A percentile compares a stretch with the other conserved stretches of the same genome.
Conservation (phyloP, 2,113 vertebrate species). For the Cynoglossus semilaevis region DNA sequence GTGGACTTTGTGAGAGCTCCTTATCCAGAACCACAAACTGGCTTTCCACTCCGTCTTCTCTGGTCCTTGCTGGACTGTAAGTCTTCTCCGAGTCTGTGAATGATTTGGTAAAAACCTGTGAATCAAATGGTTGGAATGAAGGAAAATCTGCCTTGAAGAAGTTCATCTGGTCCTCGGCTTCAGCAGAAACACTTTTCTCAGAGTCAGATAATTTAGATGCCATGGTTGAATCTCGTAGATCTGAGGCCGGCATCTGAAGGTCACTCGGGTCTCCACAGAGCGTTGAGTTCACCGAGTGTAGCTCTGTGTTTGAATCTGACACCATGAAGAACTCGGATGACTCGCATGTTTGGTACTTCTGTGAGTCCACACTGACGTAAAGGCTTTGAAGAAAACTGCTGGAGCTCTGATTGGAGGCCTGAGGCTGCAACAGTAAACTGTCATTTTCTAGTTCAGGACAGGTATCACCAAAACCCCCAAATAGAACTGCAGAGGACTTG, state of each 20-base stretch:
- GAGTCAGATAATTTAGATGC: neutral
- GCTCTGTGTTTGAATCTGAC: conserved; percentile 9
- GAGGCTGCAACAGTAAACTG: neutral
- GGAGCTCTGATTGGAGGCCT: conserved; percentile 15
- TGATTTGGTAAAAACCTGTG: neutral
- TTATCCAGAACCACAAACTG: neutral
- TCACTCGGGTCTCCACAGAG: conserved; percentile 13
- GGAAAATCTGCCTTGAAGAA: conserved; percentile 7
- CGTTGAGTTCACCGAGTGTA: conserved; percentile 23
- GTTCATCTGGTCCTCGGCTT: neutral
- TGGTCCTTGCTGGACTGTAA: neutral
- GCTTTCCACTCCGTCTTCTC: neutral
- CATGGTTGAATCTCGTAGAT: neutral
- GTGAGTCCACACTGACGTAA: conserved; percentile 32
- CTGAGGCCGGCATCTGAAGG: neutral
- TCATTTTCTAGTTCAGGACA: conserved; percentile 3
- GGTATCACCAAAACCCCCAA: conserved; percentile 17
- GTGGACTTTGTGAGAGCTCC: neutral
- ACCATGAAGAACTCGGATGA: conserved; percentile 49
- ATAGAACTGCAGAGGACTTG: conserved; percentile 53
- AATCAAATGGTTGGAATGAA: neutral
- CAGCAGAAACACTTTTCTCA: neutral
- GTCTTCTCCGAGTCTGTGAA: neutral
- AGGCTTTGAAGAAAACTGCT: conserved; percentile 52
- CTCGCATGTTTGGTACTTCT: conserved; percentile 70